Evolutionary conservation across 2,797 vertebrate genomes (phyloP), one percentile per base, ranked within the genome.

Genomic region (Gouania willdenowi): DNA sequence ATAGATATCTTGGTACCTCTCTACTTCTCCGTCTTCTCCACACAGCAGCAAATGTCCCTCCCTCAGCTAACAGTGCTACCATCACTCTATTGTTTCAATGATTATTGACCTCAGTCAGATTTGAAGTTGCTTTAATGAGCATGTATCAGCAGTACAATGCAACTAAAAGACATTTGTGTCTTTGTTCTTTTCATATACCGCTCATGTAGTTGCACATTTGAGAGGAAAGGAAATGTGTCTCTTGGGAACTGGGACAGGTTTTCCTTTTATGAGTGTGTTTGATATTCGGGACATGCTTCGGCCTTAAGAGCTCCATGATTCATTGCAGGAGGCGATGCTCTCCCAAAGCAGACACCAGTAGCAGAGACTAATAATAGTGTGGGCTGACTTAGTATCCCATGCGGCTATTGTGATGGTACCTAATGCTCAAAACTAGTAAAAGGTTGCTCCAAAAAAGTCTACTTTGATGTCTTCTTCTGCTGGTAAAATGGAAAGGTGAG

Each of bases 241-340:
- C 77, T 16, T 42, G 83, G 83, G 84, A 84, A 79, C 79, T 75
- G 71, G 83, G 82, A 87, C 85, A 88, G 86, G 83, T 85, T 88
- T 88, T 86, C 83, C 84, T 88, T 89, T 88, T 85, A 88, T 88
- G 84, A 87, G 80, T 67, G 76, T 77, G 70, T 77, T 89, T 88
- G 86, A 85, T 87, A 89, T 90, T 89, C 86, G 66, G 86, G 73
- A 87, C 82, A 79, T 87, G 83, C 72, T 82, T 71, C 57, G 72
- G 78, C 82, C 87, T 83, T 81, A 88, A 87, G 85, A 86, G 85
- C 79, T 82, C 76, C 71, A 71, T 88, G 88, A 89, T 88, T 89
- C 85, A 88, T 88, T 83, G 86, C 81, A 79, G 67, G 74, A 84
- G 85, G 74, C 71, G 71, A 78, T 78, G 74, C 62, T 69, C 46